Conservation (phyloP, 2,888 invertebrate species). For the Tenthredo notha region DNA sequence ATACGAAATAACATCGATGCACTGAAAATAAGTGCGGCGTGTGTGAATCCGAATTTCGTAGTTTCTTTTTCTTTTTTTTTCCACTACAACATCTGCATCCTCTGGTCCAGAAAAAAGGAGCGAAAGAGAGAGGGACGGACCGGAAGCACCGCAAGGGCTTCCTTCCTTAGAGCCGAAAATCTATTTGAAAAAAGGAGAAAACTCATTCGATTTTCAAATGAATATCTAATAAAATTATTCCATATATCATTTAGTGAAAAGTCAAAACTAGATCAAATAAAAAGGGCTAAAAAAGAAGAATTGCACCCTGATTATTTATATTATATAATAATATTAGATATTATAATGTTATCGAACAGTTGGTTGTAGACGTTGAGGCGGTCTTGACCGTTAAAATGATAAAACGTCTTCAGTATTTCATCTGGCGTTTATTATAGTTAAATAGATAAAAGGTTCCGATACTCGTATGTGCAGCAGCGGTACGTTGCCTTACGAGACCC, state of each 20-base stretch:
- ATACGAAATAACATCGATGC: not conserved
- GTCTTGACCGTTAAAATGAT: not conserved
- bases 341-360: too few relatives aligned
- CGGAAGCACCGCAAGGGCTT: constrained; percentile 4
- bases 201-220: not conserved
- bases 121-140: not conserved
- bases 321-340: too few relatives aligned
- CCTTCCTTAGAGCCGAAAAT: not conserved
- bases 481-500: not conserved
- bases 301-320: too few relatives aligned
- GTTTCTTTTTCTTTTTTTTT: not conserved
- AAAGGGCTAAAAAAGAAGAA: too few relatives aligned
- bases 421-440: not conserved
- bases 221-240: not conserved
- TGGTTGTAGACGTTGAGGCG: not conserved
- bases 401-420: not conserved
- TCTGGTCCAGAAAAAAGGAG: constrained; percentile 8
- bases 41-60: not conserved
- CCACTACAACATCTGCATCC: not conserved
- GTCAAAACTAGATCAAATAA: too few relatives aligned
- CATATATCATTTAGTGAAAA: not conserved
- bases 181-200: not conserved
- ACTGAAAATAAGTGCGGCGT: not conserved
- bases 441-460: not conserved
- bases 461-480: not conserved